Evolutionary conservation across 2,113 vertebrate genomes (phyloP).

Genomic region (Scatophagus argus): DNA sequence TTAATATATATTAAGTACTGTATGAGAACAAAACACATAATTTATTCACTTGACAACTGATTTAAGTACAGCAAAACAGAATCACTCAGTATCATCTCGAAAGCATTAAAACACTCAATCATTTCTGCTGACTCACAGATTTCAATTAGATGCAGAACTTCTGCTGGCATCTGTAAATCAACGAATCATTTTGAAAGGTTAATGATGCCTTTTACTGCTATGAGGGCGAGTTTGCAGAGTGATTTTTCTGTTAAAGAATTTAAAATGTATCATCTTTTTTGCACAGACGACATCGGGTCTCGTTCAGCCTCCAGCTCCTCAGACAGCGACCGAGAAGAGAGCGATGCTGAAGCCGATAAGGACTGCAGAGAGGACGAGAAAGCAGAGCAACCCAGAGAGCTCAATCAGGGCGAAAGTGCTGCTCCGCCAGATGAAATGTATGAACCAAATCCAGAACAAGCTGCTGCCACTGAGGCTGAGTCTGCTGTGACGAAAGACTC

Average conservation of each 20-base stretch:
- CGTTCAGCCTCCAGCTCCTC: conserved; percentile 74
- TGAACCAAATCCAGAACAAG: conserved; percentile 29
- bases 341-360: conserved; percentile 42
- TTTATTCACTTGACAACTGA: background rate
- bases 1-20: background rate
- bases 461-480: background rate
- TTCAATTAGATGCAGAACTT: background rate
- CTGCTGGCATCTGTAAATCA: background rate
- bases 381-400: conserved; percentile 21
- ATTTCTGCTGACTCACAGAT: background rate
- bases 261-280: conserved; percentile 15
- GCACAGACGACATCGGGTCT: conserved; percentile 72
- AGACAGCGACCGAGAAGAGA: conserved; percentile 79
- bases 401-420: conserved; percentile 27
- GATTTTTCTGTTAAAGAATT: background rate
- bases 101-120: background rate
- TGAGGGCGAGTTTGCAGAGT: background rate
- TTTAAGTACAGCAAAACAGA: background rate
- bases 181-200: background rate
- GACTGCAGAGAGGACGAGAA: conserved; percentile 42
- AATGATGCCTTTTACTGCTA: background rate
- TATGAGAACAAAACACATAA: background rate
- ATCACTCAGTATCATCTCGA: background rate
- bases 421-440: conserved; percentile 8
- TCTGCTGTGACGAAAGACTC: conserved; percentile 27